Evolutionary conservation across 2,888 invertebrate species (phyloP), one percentile per base, ranked within the genome.

Genomic region (Barypeithes pellucidus): DNA sequence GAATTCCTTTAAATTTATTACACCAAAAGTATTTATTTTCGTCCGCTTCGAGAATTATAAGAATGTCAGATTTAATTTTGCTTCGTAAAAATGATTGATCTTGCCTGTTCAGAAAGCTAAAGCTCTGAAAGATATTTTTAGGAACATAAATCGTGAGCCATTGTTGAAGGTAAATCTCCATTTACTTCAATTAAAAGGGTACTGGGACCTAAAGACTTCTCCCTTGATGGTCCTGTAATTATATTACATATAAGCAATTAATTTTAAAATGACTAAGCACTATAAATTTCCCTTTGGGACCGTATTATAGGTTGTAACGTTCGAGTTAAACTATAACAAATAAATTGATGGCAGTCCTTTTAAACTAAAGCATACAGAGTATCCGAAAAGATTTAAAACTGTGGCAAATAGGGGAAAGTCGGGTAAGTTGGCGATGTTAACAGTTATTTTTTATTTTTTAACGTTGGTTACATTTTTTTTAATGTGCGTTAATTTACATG

Each of bases 1-100:
- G 63, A 63, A 63, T 63, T 63, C 36, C 36, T 50, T 50, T 7
- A 63, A 63, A 63, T 50, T 47, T 63, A 63, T 63, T 63, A 63
- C 50, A 63, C 50, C 29, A 16, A 29, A 50, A 63, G 50, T 63
- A 63, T 63, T 47, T 63, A 63, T 63, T 63, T 50, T 63, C 50
- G 33, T 63, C 63, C 36, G 11, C 36, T 33, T 16, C 12, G 33
- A 50, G 63, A 63, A 45, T 63, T 63, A 63, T 50, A 63, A 63
- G 45, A 63, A 63, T 45, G 63, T 36, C 45, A 43, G 36, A 50
- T 63, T 50, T 50, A 63, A 47, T 63, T 63, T 50, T 33, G 20
- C 54, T 54, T 54, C 33, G 54, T 54, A 54, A 54, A 54, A 54
- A 54, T 54, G 33, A 54, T 54, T 54, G 54, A 54, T 54, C 54